Evolutionary conservation across 2,797 vertebrate species (phyloP), one percentile per base, ranked within the genome.

Genomic region (Hydrocynus forskahlii): DNA sequence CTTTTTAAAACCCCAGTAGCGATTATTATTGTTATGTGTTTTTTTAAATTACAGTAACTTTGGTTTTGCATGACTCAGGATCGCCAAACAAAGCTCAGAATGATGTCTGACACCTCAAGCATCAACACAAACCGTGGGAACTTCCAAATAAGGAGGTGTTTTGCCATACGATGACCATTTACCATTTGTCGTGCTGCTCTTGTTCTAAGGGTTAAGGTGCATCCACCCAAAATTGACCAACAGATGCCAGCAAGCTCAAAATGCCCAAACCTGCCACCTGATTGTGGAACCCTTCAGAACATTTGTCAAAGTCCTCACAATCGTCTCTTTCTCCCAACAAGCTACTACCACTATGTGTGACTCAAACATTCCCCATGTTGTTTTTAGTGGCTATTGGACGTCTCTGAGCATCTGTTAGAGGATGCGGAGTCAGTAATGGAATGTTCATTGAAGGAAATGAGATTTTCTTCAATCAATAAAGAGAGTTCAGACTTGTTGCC

Each of bases 391-490:
- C 48, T 54, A 59, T 45, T 21, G 38, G 17, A 59, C 50, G 67
- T 62, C 2, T 50, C 12, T 62, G 60, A 14, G 4, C 25, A 60
- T 73, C 72, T 55, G 13, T 40, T 71, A 21, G 10, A 63, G 8
- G 45, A 13, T 16, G 50, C 50, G 59, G 70, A 67, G 54, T 55
- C 50, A 45, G 35, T 40, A 48, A 63, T 45, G 13, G 1, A 48
- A 48, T 40, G 17, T 57, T n/a, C n/a, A n/a, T n/a, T n/a, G n/a
- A 21, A 67, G 54, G 52, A 67, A 74, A 80, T 54, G 13, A 45
- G 67, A 14, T 43, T 68, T 68, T 45, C 16, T 67, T n/a, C 9
- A 63, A 12, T 50, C 67, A 16, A 63, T 76, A 75, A 82, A 76
- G 38, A 63, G 54, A 23, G 50, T 19, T 55, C 66, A 75, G 73